These are phyloP conservation scores for Aphidius colemani DNA, from an alignment of 2,888 invertebrate genomes.

Conservation along the genomic window DNA sequence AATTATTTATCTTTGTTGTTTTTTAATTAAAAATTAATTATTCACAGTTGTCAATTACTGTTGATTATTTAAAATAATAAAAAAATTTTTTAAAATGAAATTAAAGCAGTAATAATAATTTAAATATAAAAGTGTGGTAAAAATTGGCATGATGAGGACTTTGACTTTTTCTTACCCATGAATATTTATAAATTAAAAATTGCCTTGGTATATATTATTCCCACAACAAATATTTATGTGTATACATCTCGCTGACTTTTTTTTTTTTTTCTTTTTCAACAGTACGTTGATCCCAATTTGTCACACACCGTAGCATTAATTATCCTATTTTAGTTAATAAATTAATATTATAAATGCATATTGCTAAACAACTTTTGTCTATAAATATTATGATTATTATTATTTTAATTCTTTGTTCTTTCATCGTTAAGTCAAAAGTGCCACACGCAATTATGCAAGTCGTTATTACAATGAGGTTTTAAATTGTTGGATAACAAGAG, in stretches of 20 bases:
- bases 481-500: too few relatives aligned
- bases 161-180: constrained; percentile 36
- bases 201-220: constrained; percentile 37
- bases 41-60: too few relatives aligned
- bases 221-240: constrained; percentile 2
- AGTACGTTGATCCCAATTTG: constrained; percentile 58
- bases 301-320: constrained; percentile 59
- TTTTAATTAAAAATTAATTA: too few relatives aligned
- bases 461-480: constrained; percentile 11
- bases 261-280: constrained; percentile 5
- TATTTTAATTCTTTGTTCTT: constrained; percentile 21
- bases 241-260: neutral
- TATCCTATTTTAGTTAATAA: constrained; percentile 56
- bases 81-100: too few relatives aligned
- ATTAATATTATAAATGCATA: constrained; percentile 47
- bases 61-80: too few relatives aligned
- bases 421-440: constrained; percentile 30
- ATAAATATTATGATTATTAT: too few relatives aligned
- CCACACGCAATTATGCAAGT: constrained; percentile 32
- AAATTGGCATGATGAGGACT: neutral
- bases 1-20: too few relatives aligned
- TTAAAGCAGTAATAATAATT: too few relatives aligned
- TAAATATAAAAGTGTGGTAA: neutral
- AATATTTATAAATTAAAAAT: constrained; percentile 51
- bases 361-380: too few relatives aligned